Conservation (phyloP, 2,113 vertebrate species). For the Mohoua ochrocephala region DNA sequence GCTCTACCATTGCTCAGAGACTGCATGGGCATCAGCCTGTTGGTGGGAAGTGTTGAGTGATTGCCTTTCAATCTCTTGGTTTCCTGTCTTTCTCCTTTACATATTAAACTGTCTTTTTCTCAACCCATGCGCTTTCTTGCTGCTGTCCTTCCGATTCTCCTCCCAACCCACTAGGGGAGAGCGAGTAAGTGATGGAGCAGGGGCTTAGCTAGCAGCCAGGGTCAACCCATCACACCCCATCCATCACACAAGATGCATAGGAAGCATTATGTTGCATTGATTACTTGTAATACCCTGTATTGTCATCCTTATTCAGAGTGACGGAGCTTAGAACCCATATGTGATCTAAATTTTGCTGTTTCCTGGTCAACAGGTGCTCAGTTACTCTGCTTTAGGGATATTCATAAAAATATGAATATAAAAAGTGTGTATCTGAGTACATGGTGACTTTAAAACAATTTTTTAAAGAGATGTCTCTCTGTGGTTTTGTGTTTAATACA, state of each 20-base stretch:
- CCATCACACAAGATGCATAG: not conserved
- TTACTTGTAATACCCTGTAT: not conserved
- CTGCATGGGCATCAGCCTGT: not conserved
- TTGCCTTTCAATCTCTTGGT: not conserved
- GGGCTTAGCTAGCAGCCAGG: not conserved
- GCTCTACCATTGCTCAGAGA: not conserved
- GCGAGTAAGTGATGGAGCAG: accelerated
- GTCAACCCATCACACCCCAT: not conserved
- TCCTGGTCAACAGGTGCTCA: not conserved
- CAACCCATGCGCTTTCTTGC: not conserved
- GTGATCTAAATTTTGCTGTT: not conserved
- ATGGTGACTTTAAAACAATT: not conserved
- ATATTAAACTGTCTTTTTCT: not conserved
- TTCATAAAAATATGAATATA: not conserved
- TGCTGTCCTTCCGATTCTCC: not conserved
- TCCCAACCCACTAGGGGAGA: not conserved
- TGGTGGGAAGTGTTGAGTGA: not conserved
- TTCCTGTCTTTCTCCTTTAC: not conserved
- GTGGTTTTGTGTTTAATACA: not conserved
- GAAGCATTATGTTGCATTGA: not conserved
- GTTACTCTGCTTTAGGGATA: not conserved
- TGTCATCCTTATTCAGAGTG: not conserved
- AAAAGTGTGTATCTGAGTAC: not conserved
- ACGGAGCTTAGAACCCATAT: not conserved
- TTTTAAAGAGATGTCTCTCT: not conserved